Base-by-base conservation (phyloP, 2,113 vertebrate species). In the Arenaria interpres region DNA sequence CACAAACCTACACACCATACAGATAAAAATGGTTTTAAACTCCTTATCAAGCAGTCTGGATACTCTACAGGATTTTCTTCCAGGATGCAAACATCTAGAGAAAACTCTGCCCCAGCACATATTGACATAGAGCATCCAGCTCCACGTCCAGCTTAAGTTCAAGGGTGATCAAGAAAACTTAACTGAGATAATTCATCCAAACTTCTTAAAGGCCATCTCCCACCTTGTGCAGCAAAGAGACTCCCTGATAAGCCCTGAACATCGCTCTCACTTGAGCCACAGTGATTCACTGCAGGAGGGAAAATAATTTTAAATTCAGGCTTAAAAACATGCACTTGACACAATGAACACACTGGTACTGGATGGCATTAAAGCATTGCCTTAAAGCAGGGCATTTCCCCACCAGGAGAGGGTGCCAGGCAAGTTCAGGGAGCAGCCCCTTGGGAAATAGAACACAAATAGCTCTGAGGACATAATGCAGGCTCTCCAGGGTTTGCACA, bases 261-360 rank as follows among this genome's bases (percentile, higher is more conserved):
- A 4, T 7, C 28, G 22, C 41, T 35, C 14, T 30, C 21, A 14
- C 3, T 2, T 10, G 10, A 83, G 37, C 33, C 43, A 10, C 0
- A 3, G 48, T 14, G 33, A 56, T 10, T 25, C 30, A 14, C 46
- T 11, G 32, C 39, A 46, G 75, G 73, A 81, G 66, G 81, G 60
- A 43, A 74, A 54, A 28, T 17, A 1, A 19, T 10, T 68, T 67
- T 16, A 25, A 73, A 63, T 25, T 50, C 43, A 56, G 33, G 20
- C 46, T 46, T 67, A 16, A 13, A 71, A 74, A 35, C 0, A 0
- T 12, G 48, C 13, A 15, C 4, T 9, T 16, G 87, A 27, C 2
- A 4, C 1, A 22, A 48, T 2, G 7, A 81, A 45, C 30, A 25
- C 12, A 9, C 66, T 12, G 32, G 51, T 7, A 17, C 25, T 3